Conservation (phyloP, 2,113 vertebrate species). For the Odobenus rosmarus region DNA sequence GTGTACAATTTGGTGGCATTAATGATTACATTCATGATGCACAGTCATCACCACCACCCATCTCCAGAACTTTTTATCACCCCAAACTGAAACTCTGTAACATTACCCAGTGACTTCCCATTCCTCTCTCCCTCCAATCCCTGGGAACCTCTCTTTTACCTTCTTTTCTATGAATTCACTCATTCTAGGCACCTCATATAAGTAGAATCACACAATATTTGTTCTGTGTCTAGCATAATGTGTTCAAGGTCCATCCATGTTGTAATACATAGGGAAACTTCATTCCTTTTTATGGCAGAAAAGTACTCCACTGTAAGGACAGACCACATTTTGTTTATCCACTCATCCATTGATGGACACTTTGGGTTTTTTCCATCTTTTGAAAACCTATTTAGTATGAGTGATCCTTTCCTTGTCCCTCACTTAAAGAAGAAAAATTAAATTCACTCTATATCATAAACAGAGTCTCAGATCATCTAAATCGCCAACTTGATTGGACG, state of each 20-base stretch:
- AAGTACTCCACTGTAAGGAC: too few species aligned
- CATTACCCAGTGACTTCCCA: not conserved
- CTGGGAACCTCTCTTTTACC: not conserved
- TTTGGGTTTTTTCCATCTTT: not conserved
- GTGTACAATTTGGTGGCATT: not conserved
- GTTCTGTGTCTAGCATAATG: not conserved
- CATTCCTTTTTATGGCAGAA: not conserved
- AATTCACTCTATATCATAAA: not conserved
- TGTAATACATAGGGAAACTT: not conserved
- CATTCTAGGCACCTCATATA: not conserved
- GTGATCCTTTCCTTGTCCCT: not conserved
- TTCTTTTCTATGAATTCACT: not conserved
- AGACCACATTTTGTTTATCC: not conserved
- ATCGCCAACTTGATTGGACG: not conserved
- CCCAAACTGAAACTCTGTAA: not conserved
- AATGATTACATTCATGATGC: not conserved
- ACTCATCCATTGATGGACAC: too few species aligned
- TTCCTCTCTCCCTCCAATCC: not conserved
- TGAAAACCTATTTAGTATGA: not conserved
- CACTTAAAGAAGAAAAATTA: not conserved
- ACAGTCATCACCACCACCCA: not conserved
- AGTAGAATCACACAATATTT: not conserved
- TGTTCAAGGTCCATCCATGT: not conserved
- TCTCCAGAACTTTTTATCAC: not conserved
- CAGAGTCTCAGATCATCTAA: not conserved